These are phyloP conservation scores for Ectropis crepuscularia DNA, from an alignment of 2,888 invertebrate species.

Conservation along the genomic window DNA sequence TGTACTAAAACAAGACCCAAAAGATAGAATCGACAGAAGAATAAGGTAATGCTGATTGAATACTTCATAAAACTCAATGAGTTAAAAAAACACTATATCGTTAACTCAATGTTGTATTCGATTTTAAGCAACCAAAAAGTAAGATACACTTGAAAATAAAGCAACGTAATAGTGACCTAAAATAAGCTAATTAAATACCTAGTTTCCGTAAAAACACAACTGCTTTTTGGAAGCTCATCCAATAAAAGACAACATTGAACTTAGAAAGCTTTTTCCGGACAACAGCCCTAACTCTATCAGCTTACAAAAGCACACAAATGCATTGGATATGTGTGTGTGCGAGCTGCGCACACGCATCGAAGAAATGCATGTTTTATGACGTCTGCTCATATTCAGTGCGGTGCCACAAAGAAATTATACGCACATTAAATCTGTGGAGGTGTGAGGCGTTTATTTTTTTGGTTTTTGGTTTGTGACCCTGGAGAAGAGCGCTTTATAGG, in stretches of 20 bases:
- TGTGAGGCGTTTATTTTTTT: conserved; percentile 66
- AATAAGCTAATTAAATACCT: too few species aligned
- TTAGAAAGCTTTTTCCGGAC: conserved; percentile 12
- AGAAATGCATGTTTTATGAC: conserved; percentile 85
- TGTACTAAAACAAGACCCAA: too few species aligned
- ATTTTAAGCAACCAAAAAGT: too few species aligned
- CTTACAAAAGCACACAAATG: conserved; percentile 37
- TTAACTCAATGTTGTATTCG: too few species aligned
- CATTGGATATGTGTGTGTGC: conserved; percentile 37
- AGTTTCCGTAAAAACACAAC: not conserved
- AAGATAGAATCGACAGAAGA: too few species aligned
- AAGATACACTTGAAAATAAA: too few species aligned
- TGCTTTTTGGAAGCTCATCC: too few species aligned
- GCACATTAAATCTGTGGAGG: conserved; percentile 83
- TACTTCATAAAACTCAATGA: too few species aligned
- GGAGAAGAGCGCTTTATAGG: conserved; percentile 29
- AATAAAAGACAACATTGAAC: too few species aligned
- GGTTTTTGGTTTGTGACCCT: conserved; percentile 52
- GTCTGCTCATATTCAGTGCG: conserved; percentile 83
- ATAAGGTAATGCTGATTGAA: too few species aligned
- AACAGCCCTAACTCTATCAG: conserved; percentile 32
- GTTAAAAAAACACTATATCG: too few species aligned
- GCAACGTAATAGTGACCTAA: too few species aligned
- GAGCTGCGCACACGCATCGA: conserved; percentile 66
- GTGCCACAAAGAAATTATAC: conserved; percentile 86